phyloP scores from a whole-genome alignment of 1,140 invertebrate genomes.

The Eufriesea mexicana region DNA sequence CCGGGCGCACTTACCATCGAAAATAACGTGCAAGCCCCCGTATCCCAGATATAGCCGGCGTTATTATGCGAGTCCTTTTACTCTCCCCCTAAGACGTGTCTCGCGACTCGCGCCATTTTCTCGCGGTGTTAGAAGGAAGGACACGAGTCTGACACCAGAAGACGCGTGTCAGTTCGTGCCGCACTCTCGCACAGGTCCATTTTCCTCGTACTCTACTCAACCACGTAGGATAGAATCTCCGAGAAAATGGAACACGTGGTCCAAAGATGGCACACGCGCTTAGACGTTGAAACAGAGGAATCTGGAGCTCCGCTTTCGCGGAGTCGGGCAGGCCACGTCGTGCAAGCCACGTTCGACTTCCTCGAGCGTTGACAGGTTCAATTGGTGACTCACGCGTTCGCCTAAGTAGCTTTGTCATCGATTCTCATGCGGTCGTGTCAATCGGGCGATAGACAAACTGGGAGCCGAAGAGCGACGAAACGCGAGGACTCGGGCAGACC shows the following conservation, averaged over 20 bases:
- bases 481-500: not conserved
- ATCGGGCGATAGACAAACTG: conserved; percentile 8
- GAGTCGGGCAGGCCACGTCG: no score
- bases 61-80: conserved; percentile 60
- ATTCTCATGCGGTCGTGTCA: conserved; percentile 26
- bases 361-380: conserved; percentile 40
- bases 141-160: not conserved
- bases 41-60: conserved; percentile 61
- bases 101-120: conserved; percentile 23
- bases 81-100: conserved; percentile 4
- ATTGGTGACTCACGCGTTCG: conserved; percentile 19
- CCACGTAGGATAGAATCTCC: no score
- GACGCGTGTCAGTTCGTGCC: not conserved
- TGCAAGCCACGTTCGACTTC: conserved; percentile 10
- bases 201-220: not conserved
- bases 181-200: not conserved
- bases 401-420: conserved; percentile 41
- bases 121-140: not conserved
- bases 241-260: not conserved
- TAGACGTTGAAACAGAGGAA: no score
- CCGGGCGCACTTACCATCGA: conserved; percentile 55
- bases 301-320: no score
- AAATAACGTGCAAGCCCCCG: conserved; percentile 58
- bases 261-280: not conserved
- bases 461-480: not conserved